Conservation (phyloP, 2,113 vertebrate species). For the Anhinga rufa region DNA sequence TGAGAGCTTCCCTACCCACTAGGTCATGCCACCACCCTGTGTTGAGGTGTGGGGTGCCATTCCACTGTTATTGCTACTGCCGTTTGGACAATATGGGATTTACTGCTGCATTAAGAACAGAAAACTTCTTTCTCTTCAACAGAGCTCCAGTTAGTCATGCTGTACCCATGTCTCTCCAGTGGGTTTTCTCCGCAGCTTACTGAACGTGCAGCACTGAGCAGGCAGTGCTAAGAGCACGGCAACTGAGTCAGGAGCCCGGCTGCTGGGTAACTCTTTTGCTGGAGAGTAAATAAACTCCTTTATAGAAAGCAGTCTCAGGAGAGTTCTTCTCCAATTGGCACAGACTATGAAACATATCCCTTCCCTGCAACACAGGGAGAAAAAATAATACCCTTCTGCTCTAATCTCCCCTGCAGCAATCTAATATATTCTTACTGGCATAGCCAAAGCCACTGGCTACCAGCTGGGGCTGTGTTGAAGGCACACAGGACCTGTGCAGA, state of each 20-base stretch:
- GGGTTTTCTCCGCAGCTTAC: background rate
- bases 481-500: background rate
- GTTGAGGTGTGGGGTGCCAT: background rate
- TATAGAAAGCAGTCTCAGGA: background rate
- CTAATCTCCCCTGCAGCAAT: background rate
- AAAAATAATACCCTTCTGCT: background rate
- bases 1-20: background rate
- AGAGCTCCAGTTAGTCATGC: background rate
- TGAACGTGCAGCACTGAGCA: background rate
- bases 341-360: background rate
- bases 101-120: background rate
- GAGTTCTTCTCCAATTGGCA: background rate
- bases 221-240: background rate
- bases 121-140: background rate
- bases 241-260: background rate
- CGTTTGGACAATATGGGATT: background rate
- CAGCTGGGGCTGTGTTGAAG: background rate
- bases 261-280: background rate
- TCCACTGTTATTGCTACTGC: background rate
- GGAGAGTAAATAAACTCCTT: slow-evolving; percentile 6
- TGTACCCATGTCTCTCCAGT: background rate
- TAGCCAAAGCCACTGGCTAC: background rate
- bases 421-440: background rate
- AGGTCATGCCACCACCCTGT: background rate
- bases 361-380: background rate